These are phyloP conservation scores for Rhabdomys pumilio DNA, from an alignment of 2,797 vertebrate species.

Conservation along the genomic window DNA sequence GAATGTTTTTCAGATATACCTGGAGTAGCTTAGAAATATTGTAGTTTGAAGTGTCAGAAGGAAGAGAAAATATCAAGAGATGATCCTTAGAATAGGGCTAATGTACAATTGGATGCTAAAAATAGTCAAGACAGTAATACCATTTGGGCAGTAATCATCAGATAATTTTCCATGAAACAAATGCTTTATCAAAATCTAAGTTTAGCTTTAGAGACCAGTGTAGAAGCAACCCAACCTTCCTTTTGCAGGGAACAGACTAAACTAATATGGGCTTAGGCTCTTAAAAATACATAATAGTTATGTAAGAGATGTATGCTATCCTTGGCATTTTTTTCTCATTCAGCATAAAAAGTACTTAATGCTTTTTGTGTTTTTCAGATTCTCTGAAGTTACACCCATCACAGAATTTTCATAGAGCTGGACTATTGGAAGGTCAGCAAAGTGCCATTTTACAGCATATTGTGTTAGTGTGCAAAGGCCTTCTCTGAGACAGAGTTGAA, in stretches of 20 bases:
- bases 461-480: constrained; percentile 84
- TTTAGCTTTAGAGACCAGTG: constrained; percentile 61
- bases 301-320: constrained; percentile 79
- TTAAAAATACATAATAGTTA: constrained; percentile 79
- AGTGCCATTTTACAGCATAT: constrained; percentile 83
- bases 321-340: constrained; percentile 79
- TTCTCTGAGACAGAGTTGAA: constrained; percentile 79
- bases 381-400: constrained; percentile 84
- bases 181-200: constrained; percentile 73
- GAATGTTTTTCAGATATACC: constrained; percentile 65
- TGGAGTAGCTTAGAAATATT: constrained; percentile 69
- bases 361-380: constrained; percentile 87
- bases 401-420: constrained; percentile 87
- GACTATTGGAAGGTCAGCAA: constrained; percentile 86
- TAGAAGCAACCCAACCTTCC: constrained; percentile 42
- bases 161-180: constrained; percentile 82
- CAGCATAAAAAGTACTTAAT: constrained; percentile 85
- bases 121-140: constrained; percentile 78
- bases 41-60: constrained; percentile 66
- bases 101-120: constrained; percentile 75
- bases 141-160: constrained; percentile 69
- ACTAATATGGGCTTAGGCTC: constrained; percentile 55
- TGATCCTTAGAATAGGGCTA: constrained; percentile 68
- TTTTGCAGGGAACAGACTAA: constrained; percentile 44
- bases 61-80: constrained; percentile 61